Evolutionary conservation across 2,113 vertebrate species (phyloP), one percentile per base, ranked within the genome.

Genomic region (Passer domesticus): DNA sequence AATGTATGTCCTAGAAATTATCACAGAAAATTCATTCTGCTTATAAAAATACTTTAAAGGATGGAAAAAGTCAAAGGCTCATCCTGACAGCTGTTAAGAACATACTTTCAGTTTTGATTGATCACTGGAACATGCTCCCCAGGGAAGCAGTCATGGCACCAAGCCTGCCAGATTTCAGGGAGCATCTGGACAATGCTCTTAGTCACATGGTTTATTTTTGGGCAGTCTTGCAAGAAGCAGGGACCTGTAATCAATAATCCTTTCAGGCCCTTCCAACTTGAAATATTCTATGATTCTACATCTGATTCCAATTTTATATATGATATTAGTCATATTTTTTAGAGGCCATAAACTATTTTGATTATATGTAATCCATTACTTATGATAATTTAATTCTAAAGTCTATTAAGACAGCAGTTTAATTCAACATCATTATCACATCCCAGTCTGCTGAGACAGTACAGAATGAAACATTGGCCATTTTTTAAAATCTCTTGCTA

Each of bases 311-410:
- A 75, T 94, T 81, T 93, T 78, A 80, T 17, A 30, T 63, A 83
- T 17, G 8, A 60, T 53, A 89, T 44, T 73, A 92, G 35, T 25
- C 49, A 19, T 74, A 59, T 74, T 89, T 95, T 93, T 92, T 55
- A 81, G 85, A 87, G 64, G 69, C 70, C 63, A 86, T 74, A 77
- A 92, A 83, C 86, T 94, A 85, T 88, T 83, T 67, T 1, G 6
- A 85, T 94, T 88, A 70, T 39, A 67, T 5, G 3, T 62, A 70
- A 92, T 70, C 74, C 2, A 14, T 92, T 83, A 81, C 47, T 78
- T 93, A 66, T 24, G 67, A 77, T 68, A 81, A 59, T 59, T 88
- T 84, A 89, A 94, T 81, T 96, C 93, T 67, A 46, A 59, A 64
- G 72, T 92, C 91, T 74, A 81, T 90, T 92, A 89, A 90, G 66